These are phyloP conservation scores for Belgica antarctica DNA, from an alignment of 2,888 invertebrate species.

Conservation along the genomic window DNA sequence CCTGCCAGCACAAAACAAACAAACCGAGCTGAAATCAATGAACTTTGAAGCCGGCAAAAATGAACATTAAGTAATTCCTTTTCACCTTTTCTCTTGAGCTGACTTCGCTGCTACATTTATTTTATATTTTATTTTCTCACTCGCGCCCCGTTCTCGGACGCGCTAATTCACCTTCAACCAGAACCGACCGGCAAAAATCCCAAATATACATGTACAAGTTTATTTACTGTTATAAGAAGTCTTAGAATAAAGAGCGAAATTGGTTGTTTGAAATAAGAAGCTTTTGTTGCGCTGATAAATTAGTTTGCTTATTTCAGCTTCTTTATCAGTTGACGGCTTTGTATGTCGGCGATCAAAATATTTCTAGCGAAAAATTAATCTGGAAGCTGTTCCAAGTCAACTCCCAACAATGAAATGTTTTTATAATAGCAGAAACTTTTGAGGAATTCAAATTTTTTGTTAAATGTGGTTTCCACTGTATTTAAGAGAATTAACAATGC, in stretches of 20 bases:
- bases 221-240: slow-evolving; percentile 18
- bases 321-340: slow-evolving; percentile 6
- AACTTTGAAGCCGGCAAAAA: slow-evolving; percentile 14
- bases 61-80: not conserved
- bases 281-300: not conserved
- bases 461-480: not conserved
- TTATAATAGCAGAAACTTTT: no score
- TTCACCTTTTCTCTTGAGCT: slow-evolving; percentile 7
- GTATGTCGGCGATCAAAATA: no score
- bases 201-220: not conserved
- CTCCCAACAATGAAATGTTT: no score
- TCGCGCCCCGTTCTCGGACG: not conserved
- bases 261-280: not conserved
- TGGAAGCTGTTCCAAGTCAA: no score
- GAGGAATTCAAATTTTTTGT: no score
- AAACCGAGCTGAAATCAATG: slow-evolving; percentile 27
- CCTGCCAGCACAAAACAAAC: slow-evolving; percentile 5
- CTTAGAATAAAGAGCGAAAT: slow-evolving; percentile 10
- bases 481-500: not conserved
- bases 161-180: slow-evolving; percentile 8
- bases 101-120: not conserved
- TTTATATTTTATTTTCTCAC: not conserved
- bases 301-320: not conserved
- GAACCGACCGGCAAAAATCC: slow-evolving; percentile 2
- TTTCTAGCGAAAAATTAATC: no score